phyloP scores from a whole-genome alignment of 2,797 vertebrate genomes.

The Aratinga solstitialis region DNA sequence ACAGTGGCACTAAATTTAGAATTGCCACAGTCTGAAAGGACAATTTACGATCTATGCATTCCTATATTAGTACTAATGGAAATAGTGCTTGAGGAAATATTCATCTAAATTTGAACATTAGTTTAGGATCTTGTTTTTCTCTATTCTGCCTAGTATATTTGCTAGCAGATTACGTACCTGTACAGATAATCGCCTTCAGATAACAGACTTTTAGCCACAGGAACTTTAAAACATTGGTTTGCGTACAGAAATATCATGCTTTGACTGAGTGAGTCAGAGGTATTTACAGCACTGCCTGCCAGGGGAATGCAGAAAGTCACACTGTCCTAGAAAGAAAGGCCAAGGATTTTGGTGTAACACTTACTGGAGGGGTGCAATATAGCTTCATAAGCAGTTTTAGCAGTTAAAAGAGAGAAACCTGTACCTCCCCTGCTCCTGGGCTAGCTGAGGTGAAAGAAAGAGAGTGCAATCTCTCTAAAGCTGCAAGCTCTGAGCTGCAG shows the following conservation, averaged over 20 bases:
- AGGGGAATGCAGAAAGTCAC: not conserved
- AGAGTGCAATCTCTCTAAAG: not conserved
- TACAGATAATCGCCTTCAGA: not conserved
- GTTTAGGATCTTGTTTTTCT: constrained; percentile 39
- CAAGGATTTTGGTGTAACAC: not conserved
- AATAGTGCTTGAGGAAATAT: constrained; percentile 45
- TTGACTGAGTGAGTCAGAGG: not conserved
- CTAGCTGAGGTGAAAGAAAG: not conserved
- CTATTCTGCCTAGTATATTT: not conserved
- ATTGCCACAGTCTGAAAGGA: constrained; percentile 44
- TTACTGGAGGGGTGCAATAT: not conserved
- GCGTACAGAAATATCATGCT: not conserved
- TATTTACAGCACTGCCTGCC: not conserved
- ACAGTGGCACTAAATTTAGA: constrained; percentile 57
- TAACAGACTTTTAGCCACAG: not conserved
- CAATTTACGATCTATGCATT: constrained; percentile 41
- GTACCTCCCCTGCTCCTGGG: not conserved
- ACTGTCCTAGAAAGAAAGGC: not conserved
- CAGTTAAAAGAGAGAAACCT: not conserved
- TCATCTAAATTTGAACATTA: constrained; percentile 62
- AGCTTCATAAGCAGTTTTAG: not conserved
- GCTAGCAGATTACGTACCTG: not conserved
- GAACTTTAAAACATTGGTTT: not conserved
- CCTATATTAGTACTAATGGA: constrained; percentile 58
- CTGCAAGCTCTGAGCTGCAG: not conserved